Evolutionary conservation across 2,797 vertebrate genomes (phyloP).

Genomic region (Pyrocephalus nanus): DNA sequence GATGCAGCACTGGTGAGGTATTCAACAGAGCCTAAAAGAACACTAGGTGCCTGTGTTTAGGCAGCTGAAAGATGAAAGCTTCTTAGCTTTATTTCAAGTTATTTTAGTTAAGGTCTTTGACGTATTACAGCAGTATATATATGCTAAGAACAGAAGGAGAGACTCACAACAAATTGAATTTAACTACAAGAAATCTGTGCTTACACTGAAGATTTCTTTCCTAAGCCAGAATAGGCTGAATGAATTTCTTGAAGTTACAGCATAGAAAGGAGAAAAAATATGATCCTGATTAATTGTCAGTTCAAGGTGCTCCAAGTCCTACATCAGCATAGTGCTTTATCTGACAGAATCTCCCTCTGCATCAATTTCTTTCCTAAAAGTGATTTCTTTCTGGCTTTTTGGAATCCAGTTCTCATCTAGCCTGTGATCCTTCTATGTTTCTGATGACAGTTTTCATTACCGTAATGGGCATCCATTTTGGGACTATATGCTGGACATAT

Average conservation of each 20-base stretch:
- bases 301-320: background rate
- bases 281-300: background rate
- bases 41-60: background rate
- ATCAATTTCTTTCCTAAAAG: background rate
- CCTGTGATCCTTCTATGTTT: background rate
- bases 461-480: background rate
- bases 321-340: background rate
- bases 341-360: background rate
- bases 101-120: background rate
- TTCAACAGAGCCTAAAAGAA: background rate
- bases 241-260: background rate
- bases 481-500: background rate
- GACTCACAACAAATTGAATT: background rate
- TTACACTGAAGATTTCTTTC: background rate
- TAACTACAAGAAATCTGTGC: background rate
- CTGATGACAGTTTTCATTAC: constrained; percentile 12
- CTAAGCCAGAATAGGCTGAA: background rate
- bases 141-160: background rate
- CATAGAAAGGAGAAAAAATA: background rate
- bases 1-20: background rate
- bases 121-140: background rate
- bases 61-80: background rate
- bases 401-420: background rate
- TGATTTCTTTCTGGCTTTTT: background rate
- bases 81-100: background rate